These are phyloP conservation scores for Turdus rufiventris DNA, from an alignment of 2,113 vertebrate species.

Conservation along the genomic window DNA sequence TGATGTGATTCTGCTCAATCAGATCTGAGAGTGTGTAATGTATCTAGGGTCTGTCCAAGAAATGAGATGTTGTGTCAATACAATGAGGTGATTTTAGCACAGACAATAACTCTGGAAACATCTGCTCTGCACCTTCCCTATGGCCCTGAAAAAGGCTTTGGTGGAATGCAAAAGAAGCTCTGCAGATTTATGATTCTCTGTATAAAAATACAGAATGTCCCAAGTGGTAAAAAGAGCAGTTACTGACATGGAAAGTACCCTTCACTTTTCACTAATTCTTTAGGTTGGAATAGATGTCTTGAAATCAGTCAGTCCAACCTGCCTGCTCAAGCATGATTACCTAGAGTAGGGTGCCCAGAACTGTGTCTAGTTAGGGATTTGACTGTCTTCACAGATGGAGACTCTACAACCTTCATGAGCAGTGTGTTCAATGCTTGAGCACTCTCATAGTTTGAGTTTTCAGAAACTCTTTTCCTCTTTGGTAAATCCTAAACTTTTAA, in stretches of 20 bases:
- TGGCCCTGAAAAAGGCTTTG: neutral
- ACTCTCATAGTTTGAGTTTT: neutral
- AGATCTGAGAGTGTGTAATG: neutral
- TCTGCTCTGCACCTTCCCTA: neutral
- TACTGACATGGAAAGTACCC: neutral
- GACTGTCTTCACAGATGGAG: neutral
- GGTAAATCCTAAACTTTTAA: neutral
- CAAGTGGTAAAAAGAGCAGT: neutral
- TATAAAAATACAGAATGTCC: neutral
- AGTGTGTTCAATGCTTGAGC: neutral
- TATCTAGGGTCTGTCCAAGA: neutral
- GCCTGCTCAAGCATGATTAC: neutral
- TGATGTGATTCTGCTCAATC: neutral
- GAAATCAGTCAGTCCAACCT: neutral
- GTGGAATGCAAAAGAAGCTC: neutral
- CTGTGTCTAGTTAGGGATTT: neutral
- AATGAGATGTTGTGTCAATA: neutral
- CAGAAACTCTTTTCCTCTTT: neutral
- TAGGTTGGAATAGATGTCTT: neutral
- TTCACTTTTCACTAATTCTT: neutral
- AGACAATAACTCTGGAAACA: neutral
- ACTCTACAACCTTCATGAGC: neutral
- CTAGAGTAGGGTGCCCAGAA: neutral
- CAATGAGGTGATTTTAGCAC: neutral
- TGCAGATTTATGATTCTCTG: neutral